phyloP scores from a whole-genome alignment of 2,113 vertebrate species.

The Calyptomena viridis region DNA sequence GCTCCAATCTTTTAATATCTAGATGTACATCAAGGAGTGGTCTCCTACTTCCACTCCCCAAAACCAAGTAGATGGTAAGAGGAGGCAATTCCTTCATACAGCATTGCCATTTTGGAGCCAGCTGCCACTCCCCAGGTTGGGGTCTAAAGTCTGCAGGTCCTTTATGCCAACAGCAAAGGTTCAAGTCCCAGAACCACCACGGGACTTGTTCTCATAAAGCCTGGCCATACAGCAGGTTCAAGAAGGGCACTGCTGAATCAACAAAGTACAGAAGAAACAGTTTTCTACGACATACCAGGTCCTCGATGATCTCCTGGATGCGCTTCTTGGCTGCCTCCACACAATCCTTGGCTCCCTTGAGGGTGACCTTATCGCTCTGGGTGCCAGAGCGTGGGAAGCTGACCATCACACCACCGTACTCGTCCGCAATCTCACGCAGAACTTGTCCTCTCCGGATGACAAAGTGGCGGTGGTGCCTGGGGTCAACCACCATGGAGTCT shows the following conservation, averaged over 20 bases:
- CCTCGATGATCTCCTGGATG: slow-evolving; percentile 93
- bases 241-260: neutral
- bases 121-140: neutral
- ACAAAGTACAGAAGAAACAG: neutral
- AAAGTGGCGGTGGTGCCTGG: slow-evolving; percentile 94
- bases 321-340: slow-evolving; percentile 97
- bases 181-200: neutral
- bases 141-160: neutral
- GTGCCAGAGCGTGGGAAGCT: slow-evolving; percentile 93
- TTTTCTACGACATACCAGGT: slow-evolving; percentile 78
- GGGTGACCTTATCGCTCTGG: slow-evolving; percentile 90
- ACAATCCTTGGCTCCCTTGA: slow-evolving; percentile 98
- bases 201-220: neutral
- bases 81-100: neutral
- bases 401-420: slow-evolving; percentile 96
- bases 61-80: neutral
- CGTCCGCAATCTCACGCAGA: slow-evolving; percentile 91
- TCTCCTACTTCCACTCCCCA: neutral
- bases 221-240: neutral
- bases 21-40: neutral
- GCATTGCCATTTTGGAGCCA: neutral
- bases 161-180: neutral
- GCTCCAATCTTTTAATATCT: neutral
- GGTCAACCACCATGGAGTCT: slow-evolving; percentile 90
- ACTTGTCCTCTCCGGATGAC: slow-evolving; percentile 94